Conservation (phyloP, 2,113 vertebrate species). For the Litocranius walleri region DNA sequence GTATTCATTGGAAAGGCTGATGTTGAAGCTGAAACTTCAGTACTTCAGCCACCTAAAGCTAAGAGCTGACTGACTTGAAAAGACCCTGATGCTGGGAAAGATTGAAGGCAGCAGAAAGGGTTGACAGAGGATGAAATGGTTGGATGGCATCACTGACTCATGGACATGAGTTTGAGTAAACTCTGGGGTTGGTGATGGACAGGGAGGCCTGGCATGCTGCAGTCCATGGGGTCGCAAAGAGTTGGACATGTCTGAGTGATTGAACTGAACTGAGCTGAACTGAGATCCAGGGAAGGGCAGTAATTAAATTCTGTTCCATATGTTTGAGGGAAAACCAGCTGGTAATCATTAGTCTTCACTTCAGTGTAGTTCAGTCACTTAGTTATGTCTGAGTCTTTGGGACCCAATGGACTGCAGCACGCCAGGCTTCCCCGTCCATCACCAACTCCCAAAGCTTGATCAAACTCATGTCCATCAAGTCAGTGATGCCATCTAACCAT, state of each 20-base stretch:
- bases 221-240: background rate
- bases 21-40: no score
- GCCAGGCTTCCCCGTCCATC: background rate
- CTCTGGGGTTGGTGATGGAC: background rate
- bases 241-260: background rate
- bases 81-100: no score
- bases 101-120: background rate
- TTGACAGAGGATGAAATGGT: background rate
- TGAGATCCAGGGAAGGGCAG: background rate
- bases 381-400: accelerated
- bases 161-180: background rate
- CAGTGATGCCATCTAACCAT: background rate
- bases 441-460: background rate
- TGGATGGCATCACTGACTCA: background rate
- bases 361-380: no score
- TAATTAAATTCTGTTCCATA: background rate
- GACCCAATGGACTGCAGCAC: background rate
- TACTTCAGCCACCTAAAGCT: no score
- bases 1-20: no score
- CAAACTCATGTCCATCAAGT: background rate
- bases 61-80: no score
- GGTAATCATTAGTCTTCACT: background rate
- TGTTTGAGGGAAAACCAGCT: background rate
- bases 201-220: background rate
- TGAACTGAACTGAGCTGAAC: background rate